Conservation (phyloP, 2,113 vertebrate species). For the Phycodurus eques region DNA sequence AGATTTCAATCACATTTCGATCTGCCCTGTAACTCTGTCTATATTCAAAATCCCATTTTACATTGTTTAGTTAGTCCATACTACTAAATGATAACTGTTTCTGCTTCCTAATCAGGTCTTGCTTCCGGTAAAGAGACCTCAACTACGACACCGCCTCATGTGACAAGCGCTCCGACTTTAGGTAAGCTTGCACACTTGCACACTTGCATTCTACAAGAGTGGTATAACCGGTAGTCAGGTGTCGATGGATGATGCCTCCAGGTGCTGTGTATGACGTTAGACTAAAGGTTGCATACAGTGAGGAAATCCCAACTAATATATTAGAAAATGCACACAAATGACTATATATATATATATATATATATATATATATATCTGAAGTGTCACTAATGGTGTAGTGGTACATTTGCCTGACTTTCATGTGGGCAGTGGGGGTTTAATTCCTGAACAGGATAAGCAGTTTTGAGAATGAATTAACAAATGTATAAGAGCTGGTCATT, state of each 20-base stretch:
- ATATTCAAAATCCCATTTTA: not conserved
- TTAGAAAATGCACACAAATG: too few relatives aligned
- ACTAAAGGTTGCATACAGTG: not conserved
- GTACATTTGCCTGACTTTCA: too few relatives aligned
- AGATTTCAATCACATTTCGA: not conserved
- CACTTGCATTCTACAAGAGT: not conserved
- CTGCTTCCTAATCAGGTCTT: conserved; percentile 28
- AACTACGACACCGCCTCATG: not conserved
- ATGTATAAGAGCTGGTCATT: too few relatives aligned
- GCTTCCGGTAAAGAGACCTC: conserved; percentile 9
- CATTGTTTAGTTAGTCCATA: not conserved
- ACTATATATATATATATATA: too few relatives aligned
- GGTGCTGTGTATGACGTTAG: not conserved
- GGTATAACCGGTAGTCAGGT: not conserved
- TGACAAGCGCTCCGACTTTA: conserved; percentile 13
- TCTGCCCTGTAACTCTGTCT: not conserved
- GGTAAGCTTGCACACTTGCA: conserved; percentile 17
- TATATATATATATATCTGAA: too few relatives aligned
- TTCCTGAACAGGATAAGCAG: too few relatives aligned
- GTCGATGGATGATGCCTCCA: not conserved
- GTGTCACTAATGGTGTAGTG: too few relatives aligned
- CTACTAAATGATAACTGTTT: not conserved
- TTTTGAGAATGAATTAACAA: too few relatives aligned
- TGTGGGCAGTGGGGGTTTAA: too few relatives aligned
- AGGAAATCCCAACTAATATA: not conserved